Evolutionary conservation across 2,888 invertebrate species (phyloP).

Genomic region (Andrena minutula): DNA sequence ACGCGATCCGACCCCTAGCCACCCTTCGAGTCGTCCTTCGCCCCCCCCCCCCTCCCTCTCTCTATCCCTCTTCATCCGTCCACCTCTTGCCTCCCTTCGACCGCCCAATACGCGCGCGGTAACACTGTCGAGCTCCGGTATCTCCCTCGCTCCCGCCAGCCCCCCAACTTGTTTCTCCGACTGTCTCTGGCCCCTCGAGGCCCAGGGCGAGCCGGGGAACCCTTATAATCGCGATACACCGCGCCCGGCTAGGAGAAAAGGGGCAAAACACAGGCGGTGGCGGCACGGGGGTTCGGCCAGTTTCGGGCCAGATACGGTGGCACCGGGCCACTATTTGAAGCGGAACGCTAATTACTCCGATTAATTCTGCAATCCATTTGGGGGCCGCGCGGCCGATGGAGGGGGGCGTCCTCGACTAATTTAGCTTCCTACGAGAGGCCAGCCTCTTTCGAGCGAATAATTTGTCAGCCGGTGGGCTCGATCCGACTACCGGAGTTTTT

Average conservation of each 20-base stretch:
- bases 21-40: conserved; percentile 34
- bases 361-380: conserved; percentile 63
- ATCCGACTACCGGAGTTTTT: conserved; percentile 58
- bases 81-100: conserved; percentile 21
- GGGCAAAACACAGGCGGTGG: conserved; percentile 20
- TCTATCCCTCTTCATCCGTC: conserved; percentile 6
- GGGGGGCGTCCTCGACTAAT: conserved; percentile 52
- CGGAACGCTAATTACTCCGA: conserved; percentile 64
- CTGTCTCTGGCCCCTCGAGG: conserved; percentile 13
- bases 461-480: conserved; percentile 51
- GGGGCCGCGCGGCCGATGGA: conserved; percentile 47
- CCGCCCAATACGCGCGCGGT: conserved; percentile 8
- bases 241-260: conserved; percentile 47
- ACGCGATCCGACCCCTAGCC: conserved; percentile 25
- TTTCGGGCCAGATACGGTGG: conserved; percentile 43
- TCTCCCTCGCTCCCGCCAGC: neutral
- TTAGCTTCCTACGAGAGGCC: conserved; percentile 52
- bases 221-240: conserved; percentile 56
- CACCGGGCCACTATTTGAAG: conserved; percentile 49
- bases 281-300: conserved; percentile 38
- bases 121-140: conserved; percentile 22
- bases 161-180: conserved; percentile 12
- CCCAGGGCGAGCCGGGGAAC: conserved; percentile 4
- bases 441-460: conserved; percentile 59
- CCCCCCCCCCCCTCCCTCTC: conserved; percentile 8